Base-by-base conservation (phyloP, 1,140 invertebrate genomes). In the Drosophila tristis region DNA sequence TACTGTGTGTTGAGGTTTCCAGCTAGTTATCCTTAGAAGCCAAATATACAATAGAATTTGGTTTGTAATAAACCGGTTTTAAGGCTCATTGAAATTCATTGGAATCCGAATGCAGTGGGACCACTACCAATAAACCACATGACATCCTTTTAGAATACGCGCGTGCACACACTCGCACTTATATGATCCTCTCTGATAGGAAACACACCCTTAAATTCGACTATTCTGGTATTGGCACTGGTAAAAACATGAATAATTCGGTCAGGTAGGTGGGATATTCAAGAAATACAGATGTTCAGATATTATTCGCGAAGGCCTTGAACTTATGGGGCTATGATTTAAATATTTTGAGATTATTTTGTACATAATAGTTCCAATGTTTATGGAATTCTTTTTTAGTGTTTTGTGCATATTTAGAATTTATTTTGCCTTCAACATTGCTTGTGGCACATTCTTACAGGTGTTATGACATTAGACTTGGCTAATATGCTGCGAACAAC, bases 121-220 rank as follows among this genome's bases (percentile, higher is more conserved):
- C 57, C 50, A 53, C 42, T 58, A 25, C 25, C 23, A 71, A 57
- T 35, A 47, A 47, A 43, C 8, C 2, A 42, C 6, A 55, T 44
- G 39, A 42, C 6, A 55, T 44, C 44, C 23, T 56, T 73, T 65
- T 47, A 23, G 54, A 58, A 71, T 48, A 29, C 20, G 26, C 4
- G n/a, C 29, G 26, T 23, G 43, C 7, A 23, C 4, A 31, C 20
- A n/a, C 8, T 49, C 16, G 7, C 31, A 31, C 39, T 44, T 23
- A 13, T 39, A 47, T 2, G 6, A 39, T 39, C 35, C 23, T 56
- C 64, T 84, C 80, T 84, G 59, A 84, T 84, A 72, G 80, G 80
- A 82, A 73, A 49, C 51, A 11, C 76, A 74, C 56, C 80, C 80
- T 48, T 65, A 48, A 75, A 62, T 29, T 49, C 31, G 11, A 45